Percentiles rank a stretch among this genome's conserved stretches.
Conservation (phyloP, 2,888 invertebrate species). For the Chouioia cunea region DNA sequence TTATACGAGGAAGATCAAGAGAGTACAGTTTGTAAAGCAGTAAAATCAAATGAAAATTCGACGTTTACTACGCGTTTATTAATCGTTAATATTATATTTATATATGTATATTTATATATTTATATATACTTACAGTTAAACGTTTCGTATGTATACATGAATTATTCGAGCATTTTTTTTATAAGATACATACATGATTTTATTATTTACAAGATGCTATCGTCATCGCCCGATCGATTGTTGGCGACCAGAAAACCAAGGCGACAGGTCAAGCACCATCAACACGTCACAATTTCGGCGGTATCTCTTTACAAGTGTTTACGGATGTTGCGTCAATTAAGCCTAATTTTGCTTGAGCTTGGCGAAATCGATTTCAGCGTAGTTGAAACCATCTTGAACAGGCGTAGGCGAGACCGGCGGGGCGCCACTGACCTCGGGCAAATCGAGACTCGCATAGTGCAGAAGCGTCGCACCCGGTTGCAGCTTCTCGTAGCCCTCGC, state of each 20-base stretch:
- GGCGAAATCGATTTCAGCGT: slow-evolving; percentile 86
- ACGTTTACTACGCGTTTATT: slow-evolving; percentile 60
- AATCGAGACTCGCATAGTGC: slow-evolving; percentile 78
- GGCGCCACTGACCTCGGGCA: slow-evolving; percentile 68
- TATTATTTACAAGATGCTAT: slow-evolving; percentile 47
- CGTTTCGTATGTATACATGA: slow-evolving; percentile 56
- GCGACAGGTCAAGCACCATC: slow-evolving; percentile 39
- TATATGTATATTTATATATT: slow-evolving; percentile 58
- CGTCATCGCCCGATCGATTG: slow-evolving; percentile 24
- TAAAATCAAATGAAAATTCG: slow-evolving; percentile 40
- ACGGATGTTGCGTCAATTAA: slow-evolving; percentile 46
- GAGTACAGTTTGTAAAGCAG: slow-evolving; percentile 41
- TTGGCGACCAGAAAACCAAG: slow-evolving; percentile 27
- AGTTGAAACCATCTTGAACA: slow-evolving; percentile 71
- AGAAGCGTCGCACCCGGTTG: slow-evolving; percentile 66
- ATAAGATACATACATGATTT: slow-evolving; percentile 47
- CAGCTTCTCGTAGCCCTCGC: slow-evolving; percentile 66
- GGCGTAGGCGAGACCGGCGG: slow-evolving; percentile 66
- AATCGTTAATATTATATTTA: slow-evolving; percentile 54
- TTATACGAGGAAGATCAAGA: slow-evolving; percentile 40
- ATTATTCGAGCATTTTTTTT: slow-evolving; percentile 52
- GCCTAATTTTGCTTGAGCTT: slow-evolving; percentile 68
- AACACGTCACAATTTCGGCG: slow-evolving; percentile 53
- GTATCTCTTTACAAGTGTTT: slow-evolving; percentile 55
- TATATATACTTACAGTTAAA: slow-evolving; percentile 59